phyloP scores from a whole-genome alignment of 2,797 vertebrate genomes.

The Holocentrus rufus region DNA sequence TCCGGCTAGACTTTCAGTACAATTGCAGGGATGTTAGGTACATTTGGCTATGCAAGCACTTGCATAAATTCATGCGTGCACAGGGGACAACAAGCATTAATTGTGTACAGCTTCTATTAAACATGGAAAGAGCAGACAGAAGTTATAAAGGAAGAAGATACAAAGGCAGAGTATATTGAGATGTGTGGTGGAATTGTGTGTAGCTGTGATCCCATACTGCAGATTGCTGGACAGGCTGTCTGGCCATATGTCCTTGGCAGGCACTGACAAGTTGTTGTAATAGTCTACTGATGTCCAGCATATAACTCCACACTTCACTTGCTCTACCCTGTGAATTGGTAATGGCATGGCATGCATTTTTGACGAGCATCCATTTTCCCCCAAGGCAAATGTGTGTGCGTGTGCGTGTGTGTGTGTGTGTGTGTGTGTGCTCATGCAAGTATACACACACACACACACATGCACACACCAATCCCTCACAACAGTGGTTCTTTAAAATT shows the following conservation, averaged over 20 bases:
- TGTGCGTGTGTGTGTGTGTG: too few relatives aligned
- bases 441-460: constrained; percentile 24
- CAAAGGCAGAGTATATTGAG: constrained; percentile 54
- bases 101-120: background rate
- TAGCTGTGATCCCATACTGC: constrained; percentile 52
- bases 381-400: background rate
- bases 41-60: constrained; percentile 45
- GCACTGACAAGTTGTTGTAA: constrained; percentile 59
- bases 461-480: constrained; percentile 15
- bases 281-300: constrained; percentile 58
- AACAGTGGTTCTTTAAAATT: constrained; percentile 15
- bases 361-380: constrained; percentile 16
- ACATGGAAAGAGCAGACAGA: constrained; percentile 32
- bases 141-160: constrained; percentile 46
- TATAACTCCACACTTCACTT: constrained; percentile 39
- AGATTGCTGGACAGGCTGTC: constrained; percentile 71
- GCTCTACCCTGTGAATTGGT: constrained; percentile 31
- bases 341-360: constrained; percentile 30
- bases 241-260: constrained; percentile 72
- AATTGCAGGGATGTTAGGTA: constrained; percentile 15
- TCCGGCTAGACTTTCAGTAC: constrained; percentile 17
- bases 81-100: constrained; percentile 32
- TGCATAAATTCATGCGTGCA: constrained; percentile 46
- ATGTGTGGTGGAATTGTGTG: constrained; percentile 52
- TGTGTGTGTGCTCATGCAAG: background rate